Conservation (phyloP, 1,140 invertebrate species). For the Manduca sexta region DNA sequence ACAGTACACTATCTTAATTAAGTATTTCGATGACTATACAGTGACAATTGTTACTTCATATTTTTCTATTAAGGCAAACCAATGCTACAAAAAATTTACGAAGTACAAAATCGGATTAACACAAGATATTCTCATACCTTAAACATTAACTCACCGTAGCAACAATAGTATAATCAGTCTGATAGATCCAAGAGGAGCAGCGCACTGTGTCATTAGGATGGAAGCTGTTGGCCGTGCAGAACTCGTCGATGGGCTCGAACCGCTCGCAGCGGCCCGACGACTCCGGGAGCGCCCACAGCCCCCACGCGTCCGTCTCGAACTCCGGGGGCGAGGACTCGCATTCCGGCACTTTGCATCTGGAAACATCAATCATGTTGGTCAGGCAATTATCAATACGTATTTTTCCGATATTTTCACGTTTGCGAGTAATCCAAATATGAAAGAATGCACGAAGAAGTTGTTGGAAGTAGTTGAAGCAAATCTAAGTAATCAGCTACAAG, state of each 20-base stretch:
- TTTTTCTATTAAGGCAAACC: no score
- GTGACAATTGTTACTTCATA: no score
- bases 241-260: constrained; percentile 16
- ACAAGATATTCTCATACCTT: no score
- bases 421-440: no score
- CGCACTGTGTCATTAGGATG: constrained; percentile 22
- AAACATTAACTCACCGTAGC: constrained; percentile 25
- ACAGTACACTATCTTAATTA: no score
- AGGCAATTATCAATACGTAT: not conserved
- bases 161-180: constrained; percentile 40
- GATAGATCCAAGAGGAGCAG: constrained; percentile 45
- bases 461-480: no score
- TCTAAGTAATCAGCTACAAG: no score
- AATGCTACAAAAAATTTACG: no score
- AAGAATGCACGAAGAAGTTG: no score
- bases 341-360: constrained; percentile 50
- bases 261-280: constrained; percentile 31
- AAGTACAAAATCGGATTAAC: no score
- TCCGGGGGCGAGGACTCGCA: constrained; percentile 36
- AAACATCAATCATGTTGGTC: constrained; percentile 6
- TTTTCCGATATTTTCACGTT: no score
- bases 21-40: no score
- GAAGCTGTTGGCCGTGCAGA: constrained; percentile 32
- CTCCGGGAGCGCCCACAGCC: constrained; percentile 33
- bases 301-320: constrained; percentile 31